These are phyloP conservation scores for Pristionchus fissidentatus DNA, from an alignment of 2,888 invertebrate species.

Conservation along the genomic window DNA sequence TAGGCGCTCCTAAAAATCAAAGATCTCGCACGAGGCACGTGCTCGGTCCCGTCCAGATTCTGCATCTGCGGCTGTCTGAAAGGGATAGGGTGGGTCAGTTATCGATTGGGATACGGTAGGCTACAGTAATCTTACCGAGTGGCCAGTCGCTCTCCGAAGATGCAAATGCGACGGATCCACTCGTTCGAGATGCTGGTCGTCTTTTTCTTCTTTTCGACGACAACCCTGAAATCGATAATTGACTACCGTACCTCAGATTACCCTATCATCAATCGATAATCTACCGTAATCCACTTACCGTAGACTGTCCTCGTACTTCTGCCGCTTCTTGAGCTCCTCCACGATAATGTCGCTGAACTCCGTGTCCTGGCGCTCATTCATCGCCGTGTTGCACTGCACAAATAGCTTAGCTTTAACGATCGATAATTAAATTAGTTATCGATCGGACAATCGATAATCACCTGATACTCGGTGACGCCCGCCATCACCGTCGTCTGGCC, in stretches of 20 bases:
- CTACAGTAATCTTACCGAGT: not conserved
- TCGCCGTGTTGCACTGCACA: slow-evolving; percentile 8
- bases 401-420: not conserved
- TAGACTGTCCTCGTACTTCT: slow-evolving; percentile 22
- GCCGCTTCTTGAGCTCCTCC: not conserved
- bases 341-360: slow-evolving; percentile 4
- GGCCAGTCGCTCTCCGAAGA: slow-evolving; percentile 27
- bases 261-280: not conserved
- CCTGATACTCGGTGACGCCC: slow-evolving; percentile 23
- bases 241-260: not conserved
- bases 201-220: not conserved
- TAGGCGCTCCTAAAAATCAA: not conserved
- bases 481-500: not conserved
- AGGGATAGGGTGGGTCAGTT: not conserved
- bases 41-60: slow-evolving; percentile 21
- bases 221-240: not conserved
- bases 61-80: not conserved
- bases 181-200: not conserved
- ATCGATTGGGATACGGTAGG: not conserved
- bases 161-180: not conserved
- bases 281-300: not conserved
- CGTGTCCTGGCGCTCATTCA: slow-evolving; percentile 22
- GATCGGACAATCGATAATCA: not conserved
- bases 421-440: too few species aligned
- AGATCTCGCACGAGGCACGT: not conserved